Evolutionary conservation across 2,888 invertebrate species (phyloP), one percentile per base, ranked within the genome.

Genomic region (Lithophane socia): DNA sequence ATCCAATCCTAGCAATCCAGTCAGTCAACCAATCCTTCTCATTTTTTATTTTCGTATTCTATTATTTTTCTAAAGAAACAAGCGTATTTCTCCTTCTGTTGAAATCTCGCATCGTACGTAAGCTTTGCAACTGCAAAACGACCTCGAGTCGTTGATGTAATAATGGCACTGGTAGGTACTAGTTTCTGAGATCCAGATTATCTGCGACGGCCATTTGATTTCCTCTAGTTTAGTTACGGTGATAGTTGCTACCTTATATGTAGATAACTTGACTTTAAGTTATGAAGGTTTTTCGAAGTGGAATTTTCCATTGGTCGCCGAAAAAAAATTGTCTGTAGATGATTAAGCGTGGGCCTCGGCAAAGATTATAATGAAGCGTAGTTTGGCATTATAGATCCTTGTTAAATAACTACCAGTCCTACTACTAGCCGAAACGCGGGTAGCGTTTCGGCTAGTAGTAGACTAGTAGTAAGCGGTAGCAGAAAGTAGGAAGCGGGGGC

Each of bases 71-170:
- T 16, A 44, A 0, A 29, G 29, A 29, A 18, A 42, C 29, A 61
- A 37, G 13, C 10, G 16, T 66, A 52, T 77, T 64, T n/a, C 8
- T 21, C 21, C 13, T 56, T 18, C 79, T 81, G 67, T 63, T 77
- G 67, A 61, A 77, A 82, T 47, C 7, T 66, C 37, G 24, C 70
- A 37, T 49, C 56, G 63, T 9, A 16, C 52, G 29, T 52, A 42
- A 63, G 49, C 67, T 67, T 73, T 64, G 77, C 83, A 82, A 68
- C 44, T 16, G 47, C 47, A 76, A 9, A 24, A 12, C 37, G 85
- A 70, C 82, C 86, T 85, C 73, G 56, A 47, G 70, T 60, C 21
- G 49, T 56, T 77, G 83, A 71, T 85, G 77, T 83, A 70, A 85
- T 73, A 75, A 70, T 73, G 60, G 44, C 29, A n/a, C 49, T 54